A percentile compares a stretch with the other conserved stretches of the same genome.
phyloP scores from a whole-genome alignment of 2,888 invertebrate species.

The Steinernema hermaphroditum region DNA sequence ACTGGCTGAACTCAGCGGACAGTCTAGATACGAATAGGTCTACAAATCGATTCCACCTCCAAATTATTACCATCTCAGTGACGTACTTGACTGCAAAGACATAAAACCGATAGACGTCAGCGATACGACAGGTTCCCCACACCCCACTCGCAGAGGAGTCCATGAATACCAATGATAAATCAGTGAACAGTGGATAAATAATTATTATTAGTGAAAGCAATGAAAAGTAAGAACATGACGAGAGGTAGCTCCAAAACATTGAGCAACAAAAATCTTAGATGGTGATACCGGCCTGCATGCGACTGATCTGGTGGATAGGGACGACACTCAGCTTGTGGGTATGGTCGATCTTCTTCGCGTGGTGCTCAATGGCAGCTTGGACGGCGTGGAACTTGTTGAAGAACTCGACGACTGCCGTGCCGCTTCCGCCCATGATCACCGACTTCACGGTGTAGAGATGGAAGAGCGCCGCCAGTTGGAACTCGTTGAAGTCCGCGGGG shows the following conservation, averaged over 20 bases:
- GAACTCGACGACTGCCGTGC: conserved; percentile 35
- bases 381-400: conserved; percentile 39
- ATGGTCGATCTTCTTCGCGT: conserved; percentile 17
- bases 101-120: no score
- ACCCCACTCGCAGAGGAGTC: no score
- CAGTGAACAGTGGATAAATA: no score
- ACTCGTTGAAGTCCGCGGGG: conserved; percentile 44
- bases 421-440: conserved; percentile 8
- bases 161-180: no score
- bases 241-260: not conserved
- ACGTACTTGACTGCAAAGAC: no score
- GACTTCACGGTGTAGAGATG: conserved; percentile 31
- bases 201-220: not conserved
- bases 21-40: no score
- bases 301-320: conserved; percentile 13
- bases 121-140: no score
- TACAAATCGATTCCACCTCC: no score
- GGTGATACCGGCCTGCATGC: conserved; percentile 20
- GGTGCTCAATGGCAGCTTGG: conserved; percentile 30
- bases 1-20: no score
- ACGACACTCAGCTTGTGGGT: conserved; percentile 21
- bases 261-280: not conserved
- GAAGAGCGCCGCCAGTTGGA: conserved; percentile 33
- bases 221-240: conserved; percentile 5
- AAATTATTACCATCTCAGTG: no score